Base-by-base conservation (phyloP, 2,113 vertebrate genomes). In the Pterocles gutturalis region DNA sequence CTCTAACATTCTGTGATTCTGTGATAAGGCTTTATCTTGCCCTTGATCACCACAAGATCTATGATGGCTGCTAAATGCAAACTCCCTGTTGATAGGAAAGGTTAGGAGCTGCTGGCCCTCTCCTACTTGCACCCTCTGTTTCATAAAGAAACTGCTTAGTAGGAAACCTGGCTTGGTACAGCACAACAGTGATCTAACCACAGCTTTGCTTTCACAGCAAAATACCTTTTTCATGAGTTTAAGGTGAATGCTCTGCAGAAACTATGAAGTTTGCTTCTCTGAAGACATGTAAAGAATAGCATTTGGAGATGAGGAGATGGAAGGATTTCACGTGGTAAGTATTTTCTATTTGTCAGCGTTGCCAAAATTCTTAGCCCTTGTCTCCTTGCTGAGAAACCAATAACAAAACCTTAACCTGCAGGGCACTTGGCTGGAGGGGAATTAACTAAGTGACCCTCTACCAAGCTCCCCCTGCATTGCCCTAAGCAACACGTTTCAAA, bases 241-340 rank as follows among this genome's bases (percentile, higher is more conserved):
- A 48, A 43, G 51, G 26, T 33, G 16, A 77, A 36, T 22, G 29
- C 22, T 76, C 65, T 86, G 66, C 80, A 91, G 66, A 21, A 66
- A 43, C 33, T 2, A 33, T 0, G 0, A 8, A 7, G 14, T 1
- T 55, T 41, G 14, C 22, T 70, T 88, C 36, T 48, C 61, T 51
- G 57, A 33, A 53, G 34, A 38, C 0, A 0, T 3, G 12, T 38
- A 15, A 79, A 62, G 51, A 49, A 18, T 16, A 41, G 10, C 2
- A 0, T 43, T 51, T 38, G 45, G 3, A 7, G 61, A 43, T 36
- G 65, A 58, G 53, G 60, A 45, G 34, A 20, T 4, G 12, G 36
- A 62, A 57, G 21, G 24, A 33, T 80, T 71, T 58, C 33, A 25
- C 0, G 3, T 13, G 60, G 36, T 60, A 41, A 65, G 26, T 29